Percentiles rank a stretch among this genome's conserved stretches.
Evolutionary conservation across 2,888 invertebrate species (phyloP).

Genomic region (Byasa hedistus): DNA sequence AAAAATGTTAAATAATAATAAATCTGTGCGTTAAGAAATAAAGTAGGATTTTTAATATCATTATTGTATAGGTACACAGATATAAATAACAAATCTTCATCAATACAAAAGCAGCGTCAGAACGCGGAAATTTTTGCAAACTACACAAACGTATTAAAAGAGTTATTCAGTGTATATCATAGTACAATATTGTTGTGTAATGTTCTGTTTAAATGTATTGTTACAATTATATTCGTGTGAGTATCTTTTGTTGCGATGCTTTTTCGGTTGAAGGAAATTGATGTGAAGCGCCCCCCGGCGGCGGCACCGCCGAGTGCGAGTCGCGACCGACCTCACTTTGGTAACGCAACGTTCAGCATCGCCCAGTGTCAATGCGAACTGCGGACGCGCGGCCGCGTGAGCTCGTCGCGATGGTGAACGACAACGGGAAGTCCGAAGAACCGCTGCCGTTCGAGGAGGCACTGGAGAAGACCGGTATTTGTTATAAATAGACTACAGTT

Average conservation of each 20-base stretch:
- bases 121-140: too few species aligned
- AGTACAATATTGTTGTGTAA: too few species aligned
- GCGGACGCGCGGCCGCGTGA: slow-evolving; percentile 38
- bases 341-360: slow-evolving; percentile 53
- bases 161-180: too few species aligned
- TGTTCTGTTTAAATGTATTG: too few species aligned
- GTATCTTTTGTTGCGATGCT: background rate
- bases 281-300: slow-evolving; percentile 22
- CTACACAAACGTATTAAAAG: too few species aligned
- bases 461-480: slow-evolving; percentile 59
- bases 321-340: slow-evolving; percentile 49
- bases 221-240: too few species aligned
- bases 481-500: background rate
- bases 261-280: background rate
- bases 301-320: slow-evolving; percentile 41
- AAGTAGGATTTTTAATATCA: too few species aligned
- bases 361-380: slow-evolving; percentile 48
- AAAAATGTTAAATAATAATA: too few species aligned
- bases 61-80: too few species aligned
- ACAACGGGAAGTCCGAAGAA: slow-evolving; percentile 33
- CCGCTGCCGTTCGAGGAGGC: slow-evolving; percentile 60
- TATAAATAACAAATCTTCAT: too few species aligned
- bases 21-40: too few species aligned
- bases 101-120: too few species aligned
- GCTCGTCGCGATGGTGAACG: slow-evolving; percentile 30